Percentiles rank a stretch among this genome's conserved stretches.
Conservation (phyloP, 2,797 vertebrate genomes). For the Phataginus tetradactyla region DNA sequence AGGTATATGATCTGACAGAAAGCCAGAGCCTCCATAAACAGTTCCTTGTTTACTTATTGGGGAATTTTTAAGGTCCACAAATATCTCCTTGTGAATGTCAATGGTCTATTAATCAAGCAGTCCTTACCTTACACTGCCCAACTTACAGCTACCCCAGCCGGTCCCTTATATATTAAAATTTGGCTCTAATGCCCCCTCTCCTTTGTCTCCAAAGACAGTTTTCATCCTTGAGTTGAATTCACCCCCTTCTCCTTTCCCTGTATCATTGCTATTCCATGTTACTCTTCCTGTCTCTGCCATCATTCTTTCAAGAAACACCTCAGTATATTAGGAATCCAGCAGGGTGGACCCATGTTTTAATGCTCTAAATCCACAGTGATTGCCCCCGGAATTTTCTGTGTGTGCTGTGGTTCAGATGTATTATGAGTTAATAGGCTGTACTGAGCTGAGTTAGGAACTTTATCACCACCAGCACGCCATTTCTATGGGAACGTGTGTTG, state of each 20-base stretch:
- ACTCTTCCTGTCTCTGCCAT: background rate
- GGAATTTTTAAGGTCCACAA: background rate
- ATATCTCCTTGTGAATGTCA: background rate
- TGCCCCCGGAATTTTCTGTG: background rate
- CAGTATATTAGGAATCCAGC: background rate
- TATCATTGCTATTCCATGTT: background rate
- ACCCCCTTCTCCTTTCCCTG: background rate
- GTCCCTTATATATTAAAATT: background rate
- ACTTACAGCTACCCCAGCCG: background rate
- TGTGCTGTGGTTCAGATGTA: background rate
- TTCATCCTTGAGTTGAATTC: background rate
- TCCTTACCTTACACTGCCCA: background rate
- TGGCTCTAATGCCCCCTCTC: background rate
- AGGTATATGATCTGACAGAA: background rate
- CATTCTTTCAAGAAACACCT: background rate
- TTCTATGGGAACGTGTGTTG: background rate
- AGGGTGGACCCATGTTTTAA: background rate
- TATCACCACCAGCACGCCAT: background rate
- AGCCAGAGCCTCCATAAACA: background rate
- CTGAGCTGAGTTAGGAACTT: background rate
- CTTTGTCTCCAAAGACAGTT: background rate
- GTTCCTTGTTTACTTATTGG: background rate
- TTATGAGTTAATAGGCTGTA: background rate
- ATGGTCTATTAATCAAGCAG: background rate
- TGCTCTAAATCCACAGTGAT: background rate